Base-by-base conservation (phyloP, 2,113 vertebrate species). In the Sylvicapra grimmia region DNA sequence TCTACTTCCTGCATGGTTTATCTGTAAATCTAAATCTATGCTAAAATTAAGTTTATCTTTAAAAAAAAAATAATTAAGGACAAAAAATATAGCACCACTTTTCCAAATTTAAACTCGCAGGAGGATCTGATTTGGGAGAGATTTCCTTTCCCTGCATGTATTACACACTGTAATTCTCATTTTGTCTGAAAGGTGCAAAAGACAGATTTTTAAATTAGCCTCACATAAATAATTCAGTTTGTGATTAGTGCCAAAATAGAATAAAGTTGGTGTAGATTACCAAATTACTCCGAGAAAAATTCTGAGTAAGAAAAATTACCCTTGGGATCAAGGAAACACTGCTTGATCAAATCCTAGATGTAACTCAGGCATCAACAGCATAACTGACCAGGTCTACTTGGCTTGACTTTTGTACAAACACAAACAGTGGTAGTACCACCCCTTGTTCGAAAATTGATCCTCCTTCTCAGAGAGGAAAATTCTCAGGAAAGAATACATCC, bases 201-300 rank as follows among this genome's bases (percentile, higher is more conserved):
- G 83, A 72, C 25, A 77, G 88, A 94, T 96, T 96, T 95, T 93
- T 82, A 94, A 96, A 92, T 88, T 85, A 94, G 97, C 56, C 82
- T 44, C 61, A 97, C 33, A 92, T 97, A 97, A 98, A 87, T 98
- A 95, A 97, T 95, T 97, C 92, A 97, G 93, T 33, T 88, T 95
- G 68, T 92, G 85, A 97, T 92, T 61, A 84, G 36, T 53, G 36
- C 85, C 93, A 82, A 90, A 94, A 87, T n/a, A 89, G 54, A 94
- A 97, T 92, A 95, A 96, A 94, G 44, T 27, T 47, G 5, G 58
- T 72, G 6, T 12, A 94, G 80, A 94, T 93, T 89, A 94, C 40
- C 58, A 53, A 72, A 40, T 88, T 54, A 95, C 49, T 59, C 49
- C 31, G 14, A 90, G 56, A 27, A 89, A 95, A 93, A 47, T 61